These are phyloP conservation scores for Lota lota DNA, from an alignment of 2,113 vertebrate species.

Conservation along the genomic window DNA sequence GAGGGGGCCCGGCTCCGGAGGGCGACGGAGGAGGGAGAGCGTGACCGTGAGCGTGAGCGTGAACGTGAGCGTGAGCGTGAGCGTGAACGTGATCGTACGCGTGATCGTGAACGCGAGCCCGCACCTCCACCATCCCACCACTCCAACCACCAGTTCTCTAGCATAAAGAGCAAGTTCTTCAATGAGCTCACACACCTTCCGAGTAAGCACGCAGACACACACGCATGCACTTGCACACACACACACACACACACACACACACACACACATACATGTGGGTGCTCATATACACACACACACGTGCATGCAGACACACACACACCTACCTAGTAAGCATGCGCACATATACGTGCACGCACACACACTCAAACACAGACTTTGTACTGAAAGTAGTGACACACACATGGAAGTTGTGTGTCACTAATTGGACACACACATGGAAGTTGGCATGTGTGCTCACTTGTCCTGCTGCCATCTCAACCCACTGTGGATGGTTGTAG, in stretches of 20 bases:
- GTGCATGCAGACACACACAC: not conserved
- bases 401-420: too few relatives aligned
- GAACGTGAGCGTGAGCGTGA: too few relatives aligned
- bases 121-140: conserved; percentile 48
- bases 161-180: conserved; percentile 78
- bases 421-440: too few relatives aligned
- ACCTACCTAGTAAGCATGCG: too few relatives aligned
- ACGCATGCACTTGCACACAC: not conserved
- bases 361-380: too few relatives aligned
- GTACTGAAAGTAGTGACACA: too few relatives aligned
- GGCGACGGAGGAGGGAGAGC: conserved; percentile 56
- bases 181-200: conserved; percentile 75
- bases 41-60: too few relatives aligned
- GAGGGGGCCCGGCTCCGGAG: conserved; percentile 43
- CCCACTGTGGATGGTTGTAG: too few relatives aligned
- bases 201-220: conserved; percentile 54
- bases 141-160: conserved; percentile 67
- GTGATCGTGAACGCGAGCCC: not conserved
- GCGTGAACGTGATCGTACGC: too few relatives aligned
- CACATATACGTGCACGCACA: too few relatives aligned
- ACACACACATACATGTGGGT: not conserved
- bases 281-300: not conserved
- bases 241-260: not conserved
- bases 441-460: too few relatives aligned
- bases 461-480: too few relatives aligned